Evolutionary conservation across 2,113 vertebrate species (phyloP).

Genomic region (Hydrochoerus hydrochaeris): DNA sequence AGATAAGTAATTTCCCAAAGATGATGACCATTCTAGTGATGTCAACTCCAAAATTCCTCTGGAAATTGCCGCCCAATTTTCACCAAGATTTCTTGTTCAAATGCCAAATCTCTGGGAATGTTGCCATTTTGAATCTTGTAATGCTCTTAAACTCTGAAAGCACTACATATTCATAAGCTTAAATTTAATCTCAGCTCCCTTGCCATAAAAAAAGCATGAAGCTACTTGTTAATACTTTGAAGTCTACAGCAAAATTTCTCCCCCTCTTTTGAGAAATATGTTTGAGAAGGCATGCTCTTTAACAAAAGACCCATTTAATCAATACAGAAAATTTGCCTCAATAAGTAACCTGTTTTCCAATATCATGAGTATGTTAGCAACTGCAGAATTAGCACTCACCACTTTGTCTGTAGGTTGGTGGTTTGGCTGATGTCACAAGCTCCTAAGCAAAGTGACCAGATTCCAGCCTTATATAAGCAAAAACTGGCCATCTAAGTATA

Average conservation of each 20-base stretch:
- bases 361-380: neutral
- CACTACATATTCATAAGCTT: neutral
- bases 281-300: conserved; percentile 37
- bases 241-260: conserved; percentile 50
- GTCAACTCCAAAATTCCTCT: conserved; percentile 1
- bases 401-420: conserved; percentile 15
- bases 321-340: conserved; percentile 42
- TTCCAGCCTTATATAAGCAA: neutral
- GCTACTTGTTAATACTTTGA: conserved; percentile 34
- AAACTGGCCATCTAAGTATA: neutral
- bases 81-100: conserved; percentile 2
- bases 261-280: neutral
- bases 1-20: conserved; percentile 42
- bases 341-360: conserved; percentile 30
- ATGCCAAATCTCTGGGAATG: neutral
- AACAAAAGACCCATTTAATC: conserved; percentile 28
- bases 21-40: neutral
- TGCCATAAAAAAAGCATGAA: neutral
- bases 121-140: conserved; percentile 29
- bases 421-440: neutral
- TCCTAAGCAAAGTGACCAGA: neutral
- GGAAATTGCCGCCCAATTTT: conserved; percentile 19
- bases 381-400: neutral
- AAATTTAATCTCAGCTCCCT: neutral
- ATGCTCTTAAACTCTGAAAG: neutral